Evolutionary conservation across 2,797 vertebrate species (phyloP).

Genomic region (Cynopterus sphinx): DNA sequence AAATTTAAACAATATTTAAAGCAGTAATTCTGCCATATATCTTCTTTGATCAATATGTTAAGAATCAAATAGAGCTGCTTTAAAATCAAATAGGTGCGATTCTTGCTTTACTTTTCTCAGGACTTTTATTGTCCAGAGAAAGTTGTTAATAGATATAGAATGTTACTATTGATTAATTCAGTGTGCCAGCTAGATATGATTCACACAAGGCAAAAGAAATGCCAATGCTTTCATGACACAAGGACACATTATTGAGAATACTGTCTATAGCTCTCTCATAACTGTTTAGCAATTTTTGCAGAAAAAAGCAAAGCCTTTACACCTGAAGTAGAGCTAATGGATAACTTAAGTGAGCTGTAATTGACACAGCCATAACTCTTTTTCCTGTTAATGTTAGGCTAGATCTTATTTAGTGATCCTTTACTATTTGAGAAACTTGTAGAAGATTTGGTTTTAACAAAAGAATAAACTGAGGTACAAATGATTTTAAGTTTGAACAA

Average conservation of each 20-base stretch:
- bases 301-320: slow-evolving; percentile 3
- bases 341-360: slow-evolving; percentile 25
- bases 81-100: background rate
- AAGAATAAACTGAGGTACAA: slow-evolving; percentile 10
- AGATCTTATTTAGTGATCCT: slow-evolving; percentile 26
- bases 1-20: background rate
- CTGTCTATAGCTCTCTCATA: background rate
- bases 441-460: slow-evolving; percentile 22
- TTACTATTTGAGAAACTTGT: background rate
- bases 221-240: background rate
- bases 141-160: slow-evolving; percentile 41
- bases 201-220: slow-evolving; percentile 11
- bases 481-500: background rate
- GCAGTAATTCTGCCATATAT: background rate
- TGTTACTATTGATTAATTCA: slow-evolving; percentile 52
- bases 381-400: slow-evolving; percentile 4
- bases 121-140: background rate
- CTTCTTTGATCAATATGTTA: background rate
- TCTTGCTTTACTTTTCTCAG: slow-evolving; percentile 30
- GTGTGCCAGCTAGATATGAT: background rate
- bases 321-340: background rate
- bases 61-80: background rate
- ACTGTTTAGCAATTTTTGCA: background rate
- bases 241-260: background rate
- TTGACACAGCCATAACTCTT: background rate